Percentiles rank a stretch among this genome's conserved stretches.
Conservation (phyloP, 2,113 vertebrate genomes). For the Alligator mississippiensis region DNA sequence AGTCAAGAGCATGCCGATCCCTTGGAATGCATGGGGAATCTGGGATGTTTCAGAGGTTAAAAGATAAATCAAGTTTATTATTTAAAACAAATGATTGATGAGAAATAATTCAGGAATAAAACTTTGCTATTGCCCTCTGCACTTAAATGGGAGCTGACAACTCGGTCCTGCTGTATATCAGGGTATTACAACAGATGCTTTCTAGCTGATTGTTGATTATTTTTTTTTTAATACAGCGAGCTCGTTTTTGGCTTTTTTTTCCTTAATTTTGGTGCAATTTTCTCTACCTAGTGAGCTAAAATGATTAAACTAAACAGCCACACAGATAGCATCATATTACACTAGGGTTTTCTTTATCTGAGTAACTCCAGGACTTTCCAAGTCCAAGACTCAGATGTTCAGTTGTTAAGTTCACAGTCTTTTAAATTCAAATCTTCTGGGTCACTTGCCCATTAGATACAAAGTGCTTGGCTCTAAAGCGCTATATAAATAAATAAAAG, state of each 20-base stretch:
- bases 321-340: neutral
- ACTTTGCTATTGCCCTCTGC: neutral
- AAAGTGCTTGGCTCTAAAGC: slow-evolving; percentile 9
- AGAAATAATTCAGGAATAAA: neutral
- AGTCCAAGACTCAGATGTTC: neutral
- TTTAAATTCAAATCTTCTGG: slow-evolving; percentile 11
- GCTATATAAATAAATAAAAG: slow-evolving; percentile 2
- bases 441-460: slow-evolving; percentile 13
- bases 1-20: no score
- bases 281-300: slow-evolving; percentile 21
- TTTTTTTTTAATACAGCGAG: neutral
- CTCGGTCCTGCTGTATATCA: neutral
- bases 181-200: neutral
- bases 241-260: neutral
- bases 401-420: neutral
- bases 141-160: neutral
- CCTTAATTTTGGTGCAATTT: neutral
- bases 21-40: neutral
- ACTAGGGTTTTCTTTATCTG: neutral
- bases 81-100: neutral
- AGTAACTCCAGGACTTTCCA: neutral
- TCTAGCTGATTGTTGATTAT: slow-evolving; percentile 3
- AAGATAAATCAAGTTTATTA: neutral
- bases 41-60: neutral
- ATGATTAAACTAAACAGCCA: neutral